Conservation (phyloP, 2,113 vertebrate genomes). For the Neoarius graeffei region DNA sequence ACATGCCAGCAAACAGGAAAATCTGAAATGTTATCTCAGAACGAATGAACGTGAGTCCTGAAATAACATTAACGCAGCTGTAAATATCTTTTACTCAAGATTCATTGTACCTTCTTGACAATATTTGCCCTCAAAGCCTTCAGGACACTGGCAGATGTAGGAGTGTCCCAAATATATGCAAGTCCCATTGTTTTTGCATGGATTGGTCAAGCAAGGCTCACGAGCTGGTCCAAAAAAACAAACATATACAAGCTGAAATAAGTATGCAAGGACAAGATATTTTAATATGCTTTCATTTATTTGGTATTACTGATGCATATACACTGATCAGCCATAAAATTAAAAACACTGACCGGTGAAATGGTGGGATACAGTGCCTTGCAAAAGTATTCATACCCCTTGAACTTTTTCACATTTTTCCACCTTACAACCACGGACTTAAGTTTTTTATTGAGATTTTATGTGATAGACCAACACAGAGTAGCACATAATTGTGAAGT, state of each 20-base stretch:
- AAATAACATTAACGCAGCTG: not conserved
- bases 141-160: slow-evolving; percentile 62
- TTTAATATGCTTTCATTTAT: not conserved
- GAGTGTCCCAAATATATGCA: slow-evolving; percentile 51
- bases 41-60: not conserved
- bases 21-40: not conserved
- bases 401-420: no score
- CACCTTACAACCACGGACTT: no score
- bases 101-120: slow-evolving; percentile 63
- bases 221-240: slow-evolving; percentile 45
- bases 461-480: no score
- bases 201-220: slow-evolving; percentile 61
- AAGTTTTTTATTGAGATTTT: no score
- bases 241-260: not conserved
- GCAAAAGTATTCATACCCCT: no score
- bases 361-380: no score
- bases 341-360: no score
- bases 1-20: not conserved
- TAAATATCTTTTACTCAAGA: not conserved
- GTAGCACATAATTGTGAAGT: no score
- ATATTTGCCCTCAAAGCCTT: slow-evolving; percentile 64
- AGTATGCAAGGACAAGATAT: not conserved
- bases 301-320: not conserved
- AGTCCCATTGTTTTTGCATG: slow-evolving; percentile 64
- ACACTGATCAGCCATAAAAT: no score